Evolutionary conservation across 1,140 invertebrate genomes (phyloP).

Genomic region (Hylaeus anthracinus): DNA sequence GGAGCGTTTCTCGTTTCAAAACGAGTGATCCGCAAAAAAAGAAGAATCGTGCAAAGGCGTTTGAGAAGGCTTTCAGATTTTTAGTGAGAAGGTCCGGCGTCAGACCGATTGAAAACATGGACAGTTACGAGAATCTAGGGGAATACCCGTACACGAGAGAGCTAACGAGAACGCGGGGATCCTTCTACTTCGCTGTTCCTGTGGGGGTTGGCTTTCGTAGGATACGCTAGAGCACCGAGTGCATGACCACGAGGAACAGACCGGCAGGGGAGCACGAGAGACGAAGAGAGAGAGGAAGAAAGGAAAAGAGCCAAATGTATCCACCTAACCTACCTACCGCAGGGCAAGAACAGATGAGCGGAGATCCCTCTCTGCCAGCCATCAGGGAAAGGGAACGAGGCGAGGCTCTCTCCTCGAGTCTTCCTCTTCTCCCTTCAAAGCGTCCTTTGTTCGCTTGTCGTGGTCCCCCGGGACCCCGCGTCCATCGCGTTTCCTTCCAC

Average conservation of each 20-base stretch:
- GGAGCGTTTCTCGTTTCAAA: no score
- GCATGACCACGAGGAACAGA: conserved; percentile 21
- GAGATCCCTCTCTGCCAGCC: conserved; percentile 61
- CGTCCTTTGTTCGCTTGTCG: conserved; percentile 72
- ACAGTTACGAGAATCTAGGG: conserved; percentile 44
- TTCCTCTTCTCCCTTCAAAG: conserved; percentile 69
- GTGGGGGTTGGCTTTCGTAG: conserved; percentile 51
- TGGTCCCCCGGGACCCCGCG: conserved; percentile 67
- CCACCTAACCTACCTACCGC: conserved; percentile 62
- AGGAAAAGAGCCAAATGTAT: conserved; percentile 47
- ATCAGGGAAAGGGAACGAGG: conserved; percentile 51
- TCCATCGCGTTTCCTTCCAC: conserved; percentile 60
- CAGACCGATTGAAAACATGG: conserved; percentile 34
- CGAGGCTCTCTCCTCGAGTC: conserved; percentile 51
- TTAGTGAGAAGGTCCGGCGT: not conserved
- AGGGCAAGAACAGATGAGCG: conserved; percentile 65
- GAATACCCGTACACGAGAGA: conserved; percentile 33
- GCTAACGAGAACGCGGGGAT: conserved; percentile 48
- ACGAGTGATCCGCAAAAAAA: not conserved
- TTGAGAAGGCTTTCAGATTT: not conserved
- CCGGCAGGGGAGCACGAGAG: conserved; percentile 11
- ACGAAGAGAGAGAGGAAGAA: conserved; percentile 7
- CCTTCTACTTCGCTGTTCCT: conserved; percentile 37
- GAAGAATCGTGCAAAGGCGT: not conserved
- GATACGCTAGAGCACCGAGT: conserved; percentile 42